Base-by-base conservation (phyloP, 2,797 vertebrate species). In the Pogonophryne albipinna region DNA sequence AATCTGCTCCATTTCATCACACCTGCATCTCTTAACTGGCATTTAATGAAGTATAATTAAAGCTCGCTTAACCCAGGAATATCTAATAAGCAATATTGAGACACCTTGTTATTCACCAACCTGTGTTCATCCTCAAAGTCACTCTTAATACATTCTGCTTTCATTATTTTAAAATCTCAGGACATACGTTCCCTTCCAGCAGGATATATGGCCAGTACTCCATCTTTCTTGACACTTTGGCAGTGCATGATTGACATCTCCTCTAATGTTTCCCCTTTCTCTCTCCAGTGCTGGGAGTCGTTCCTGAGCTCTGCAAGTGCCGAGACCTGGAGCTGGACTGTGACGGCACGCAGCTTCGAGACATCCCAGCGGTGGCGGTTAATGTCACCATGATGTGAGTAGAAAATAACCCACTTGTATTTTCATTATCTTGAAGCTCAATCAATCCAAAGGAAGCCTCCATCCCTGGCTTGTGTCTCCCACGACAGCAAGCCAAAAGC, bases 311-410 rank as follows among this genome's bases (percentile, higher is more conserved):
- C 52, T 99, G 98, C 87, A 90, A 89, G 80, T 99, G 98, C 87
- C 92, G 82, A 73, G 94, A 96, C 64, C 93, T 97, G 91, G 95
- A 97, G 89, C 87, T 99, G 65, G 94, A 96, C 91, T 99, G 98
- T 66, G 95, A 97, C n/a, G 90, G 89, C 63, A 91, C 95, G 59
- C 92, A 94, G 76, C 93, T 99, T 78, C 93, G 65, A 82, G 89
- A 93, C 19, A 78, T 99, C 74, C 97, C 98, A 1, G 87, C 78
- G 2, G 95, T 98, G 81, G 96, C 97, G 17, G 85, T 95, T 46
- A 98, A 98, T 66, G 91, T 99, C 90, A 97, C 97, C 59, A 89
- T 95, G 87, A 96, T 99, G 97, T 99, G 94, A 98, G 98, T 97
- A 85, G 38, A 80, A 75, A 66, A 84, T 66, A 45, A 66, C 14